phyloP scores from a whole-genome alignment of 2,888 invertebrate species.

The Euphydryas editha region DNA sequence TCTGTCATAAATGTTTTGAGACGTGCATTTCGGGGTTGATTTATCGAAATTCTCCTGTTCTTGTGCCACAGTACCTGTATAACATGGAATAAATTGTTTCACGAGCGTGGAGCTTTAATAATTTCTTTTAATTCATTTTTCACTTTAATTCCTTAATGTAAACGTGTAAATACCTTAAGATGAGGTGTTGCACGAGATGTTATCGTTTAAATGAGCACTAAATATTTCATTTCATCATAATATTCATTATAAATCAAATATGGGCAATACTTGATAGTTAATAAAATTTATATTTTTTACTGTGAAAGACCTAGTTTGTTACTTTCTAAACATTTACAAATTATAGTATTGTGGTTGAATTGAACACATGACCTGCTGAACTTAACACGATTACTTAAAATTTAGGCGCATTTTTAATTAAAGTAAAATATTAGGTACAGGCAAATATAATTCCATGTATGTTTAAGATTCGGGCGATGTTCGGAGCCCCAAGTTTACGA shows the following conservation, averaged over 20 bases:
- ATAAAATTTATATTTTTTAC: conserved; percentile 23
- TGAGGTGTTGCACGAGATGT: conserved; percentile 55
- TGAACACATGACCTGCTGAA: conserved; percentile 20
- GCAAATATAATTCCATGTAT: conserved; percentile 37
- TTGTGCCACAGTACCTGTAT: conserved; percentile 66
- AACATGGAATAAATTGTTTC: conserved; percentile 60
- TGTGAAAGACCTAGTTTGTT: neutral
- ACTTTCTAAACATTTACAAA: conserved; percentile 3
- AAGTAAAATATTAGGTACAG: conserved; percentile 20
- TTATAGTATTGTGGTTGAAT: conserved; percentile 16
- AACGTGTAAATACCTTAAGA: conserved; percentile 64
- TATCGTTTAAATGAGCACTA: conserved; percentile 44
- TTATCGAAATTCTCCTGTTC: conserved; percentile 60
- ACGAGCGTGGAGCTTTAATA: conserved; percentile 68
- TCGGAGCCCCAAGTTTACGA: conserved; percentile 45
- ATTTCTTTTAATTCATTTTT: conserved; percentile 53
- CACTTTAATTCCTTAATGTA: conserved; percentile 37
- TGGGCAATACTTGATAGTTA: conserved; percentile 25
- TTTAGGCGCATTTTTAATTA: conserved; percentile 20
- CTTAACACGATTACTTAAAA: conserved; percentile 16
- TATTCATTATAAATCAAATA: conserved; percentile 29
- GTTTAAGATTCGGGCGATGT: conserved; percentile 46
- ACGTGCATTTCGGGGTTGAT: conserved; percentile 57
- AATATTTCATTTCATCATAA: conserved; percentile 56
- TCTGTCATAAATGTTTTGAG: conserved; percentile 59